Percentiles rank a stretch among this genome's conserved stretches.
Conservation (phyloP, 64 coral and sea anemone species). For the Montipora foliosa region DNA sequence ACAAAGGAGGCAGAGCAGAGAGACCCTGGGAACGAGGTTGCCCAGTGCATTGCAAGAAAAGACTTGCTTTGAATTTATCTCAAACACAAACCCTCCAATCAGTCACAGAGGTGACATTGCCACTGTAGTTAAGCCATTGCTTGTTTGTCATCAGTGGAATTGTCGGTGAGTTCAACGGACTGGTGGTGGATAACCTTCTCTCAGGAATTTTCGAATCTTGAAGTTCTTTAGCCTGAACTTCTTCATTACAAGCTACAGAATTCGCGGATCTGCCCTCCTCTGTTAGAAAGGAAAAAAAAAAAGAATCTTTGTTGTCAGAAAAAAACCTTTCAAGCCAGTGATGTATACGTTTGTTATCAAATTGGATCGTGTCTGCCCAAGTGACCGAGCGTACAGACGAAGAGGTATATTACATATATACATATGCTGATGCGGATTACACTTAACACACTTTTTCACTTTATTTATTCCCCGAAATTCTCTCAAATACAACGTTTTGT, state of each 20-base stretch:
- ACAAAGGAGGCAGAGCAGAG: no score
- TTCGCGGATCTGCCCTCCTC: neutral
- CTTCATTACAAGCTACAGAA: neutral
- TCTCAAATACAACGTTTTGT: no score
- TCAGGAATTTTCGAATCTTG: slow-evolving; percentile 5
- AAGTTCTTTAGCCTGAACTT: neutral
- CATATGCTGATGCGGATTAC: no score
- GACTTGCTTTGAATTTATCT: neutral
- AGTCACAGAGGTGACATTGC: neutral
- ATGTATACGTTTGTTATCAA: no score
- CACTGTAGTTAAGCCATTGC: neutral
- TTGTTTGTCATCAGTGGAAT: neutral
- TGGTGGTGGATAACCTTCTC: neutral
- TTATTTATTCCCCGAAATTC: no score
- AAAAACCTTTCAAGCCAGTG: no score
- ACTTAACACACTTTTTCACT: no score
- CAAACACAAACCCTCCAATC: slow-evolving; percentile 26
- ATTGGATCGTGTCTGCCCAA: no score
- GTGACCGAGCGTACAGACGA: no score
- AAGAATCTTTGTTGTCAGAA: neutral
- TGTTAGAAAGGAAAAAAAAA: neutral
- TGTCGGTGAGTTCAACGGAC: slow-evolving; percentile 20
- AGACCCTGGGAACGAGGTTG: no score
- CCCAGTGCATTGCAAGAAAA: neutral
- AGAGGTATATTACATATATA: no score